These are phyloP conservation scores for Trachythela sp. DNA, from an alignment of 64 coral and sea anemone genomes.

Conservation along the genomic window DNA sequence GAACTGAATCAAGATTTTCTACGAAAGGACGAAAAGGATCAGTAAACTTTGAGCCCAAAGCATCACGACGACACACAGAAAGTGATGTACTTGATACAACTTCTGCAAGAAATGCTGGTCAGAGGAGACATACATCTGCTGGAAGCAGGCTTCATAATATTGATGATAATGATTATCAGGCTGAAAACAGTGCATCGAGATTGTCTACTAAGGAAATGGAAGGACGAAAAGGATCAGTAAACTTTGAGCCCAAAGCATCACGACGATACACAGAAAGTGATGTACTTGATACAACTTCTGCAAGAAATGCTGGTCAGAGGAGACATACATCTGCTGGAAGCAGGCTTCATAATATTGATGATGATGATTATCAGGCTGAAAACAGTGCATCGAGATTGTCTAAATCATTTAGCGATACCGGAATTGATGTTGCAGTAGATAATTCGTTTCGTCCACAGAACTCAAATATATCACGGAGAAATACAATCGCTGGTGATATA, in stretches of 20 bases:
- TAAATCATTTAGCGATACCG: no score
- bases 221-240: not conserved
- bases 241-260: not conserved
- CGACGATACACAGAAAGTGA: not conserved
- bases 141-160: not conserved
- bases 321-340: not conserved
- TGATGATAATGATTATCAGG: not conserved
- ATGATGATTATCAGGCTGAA: not conserved
- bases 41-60: not conserved
- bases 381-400: not conserved
- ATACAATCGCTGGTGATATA: no score
- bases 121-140: not conserved
- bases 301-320: not conserved
- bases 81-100: not conserved
- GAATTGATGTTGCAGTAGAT: no score
- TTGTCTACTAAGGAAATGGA: not conserved
- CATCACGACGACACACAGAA: not conserved
- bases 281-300: not conserved
- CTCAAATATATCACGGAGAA: no score
- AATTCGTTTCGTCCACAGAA: no score
- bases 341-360: not conserved
- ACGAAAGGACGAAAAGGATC: not conserved
- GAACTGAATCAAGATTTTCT: not conserved
- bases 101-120: not conserved
- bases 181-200: not conserved